Evolutionary conservation across 1,140 invertebrate species (phyloP), one percentile per base, ranked within the genome.

Genomic region (Contarinia nasturtii): DNA sequence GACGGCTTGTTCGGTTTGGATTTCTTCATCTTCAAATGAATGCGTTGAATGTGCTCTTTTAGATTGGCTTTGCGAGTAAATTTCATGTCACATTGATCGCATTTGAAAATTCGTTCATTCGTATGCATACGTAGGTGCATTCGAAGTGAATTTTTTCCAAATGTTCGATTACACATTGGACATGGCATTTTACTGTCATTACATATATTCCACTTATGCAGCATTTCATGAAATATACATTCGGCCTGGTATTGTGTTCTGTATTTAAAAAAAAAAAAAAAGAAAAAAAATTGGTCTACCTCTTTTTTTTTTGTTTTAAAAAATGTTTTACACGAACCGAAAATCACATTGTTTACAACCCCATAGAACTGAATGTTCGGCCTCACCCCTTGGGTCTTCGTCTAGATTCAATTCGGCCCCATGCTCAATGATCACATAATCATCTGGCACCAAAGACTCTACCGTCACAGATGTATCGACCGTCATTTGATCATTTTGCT

Each of bases 51-150:
- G 53, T 79, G 77, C 45, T 68, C 68, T 21, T 67, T 58, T 22
- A 80, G 61, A 52, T 73, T 75, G 21, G 70, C 72, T 50, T 73
- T 71, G 15, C 76, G 67, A 0, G 72, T 75, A 57, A 90, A 92
- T 34, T 73, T 70, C 1, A 67, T 57, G 0, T 55, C 55, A 55
- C 82, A 86, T 20, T 52, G 33, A 5, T 43, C 18, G 50, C 82
- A 86, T 17, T 70, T 56, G 51, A 73, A 86, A 0, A 83, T 82
- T 51, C 81, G 78, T 56, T 92, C 88, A 17, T 80, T 75, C 0
- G 82, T 86, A 55, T 84, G 83, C 22, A 71, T 69, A 19, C 77
- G 67, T 37, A 86, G 64, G 57, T 88, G 84, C 22, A 73, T 71
- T 2, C 74, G 66, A 12, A 87, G 62, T 0, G 78, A 76, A 1